Evolutionary conservation across 2,888 invertebrate species (phyloP), one percentile per base, ranked within the genome.

Genomic region (Leucophenga maculata): DNA sequence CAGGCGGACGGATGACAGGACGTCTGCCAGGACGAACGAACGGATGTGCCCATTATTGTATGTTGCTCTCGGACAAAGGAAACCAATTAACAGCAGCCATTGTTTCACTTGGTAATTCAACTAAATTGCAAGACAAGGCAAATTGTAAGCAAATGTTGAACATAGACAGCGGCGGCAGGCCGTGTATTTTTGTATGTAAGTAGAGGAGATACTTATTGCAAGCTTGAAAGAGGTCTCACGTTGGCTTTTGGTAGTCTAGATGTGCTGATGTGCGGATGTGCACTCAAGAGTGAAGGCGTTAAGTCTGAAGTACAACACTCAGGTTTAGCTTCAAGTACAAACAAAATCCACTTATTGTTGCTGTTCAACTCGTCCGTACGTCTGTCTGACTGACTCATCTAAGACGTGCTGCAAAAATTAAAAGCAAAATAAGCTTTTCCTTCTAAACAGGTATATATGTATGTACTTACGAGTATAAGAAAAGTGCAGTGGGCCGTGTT

Each of bases 71-170:
- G 78, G 80, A 86, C 86, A 87, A 86, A 86, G 81, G 84, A 87
- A 86, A 86, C 87, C 86, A 86, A 86, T 86, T 86, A 86, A 86
- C 86, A 86, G 84, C 85, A 78, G 22, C 85, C 85, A 86, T 86
- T 86, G 86, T 86, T 87, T 84, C 86, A 78, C 77, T 85, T 84
- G 85, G 85, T 83, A 87, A 85, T 86, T 85, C 79, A 85, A 83
- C 82, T 79, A 84, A 84, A 85, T 83, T 84, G 82, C 84, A 78
- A 75, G 70, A 71, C 75, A 72, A 69, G 76, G 76, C 74, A 72
- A 68, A 16, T 69, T 70, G 75, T 75, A 75, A 75, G 75, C 75
- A 75, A 75, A 75, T 75, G 73, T 75, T 68, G 55, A 72, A 70
- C 52, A 67, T 22, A 64, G 70, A 50, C 50, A 50, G n/a, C n/a